Conservation (phyloP, 1,140 invertebrate genomes). For the Pollicipes pollicipes region DNA sequence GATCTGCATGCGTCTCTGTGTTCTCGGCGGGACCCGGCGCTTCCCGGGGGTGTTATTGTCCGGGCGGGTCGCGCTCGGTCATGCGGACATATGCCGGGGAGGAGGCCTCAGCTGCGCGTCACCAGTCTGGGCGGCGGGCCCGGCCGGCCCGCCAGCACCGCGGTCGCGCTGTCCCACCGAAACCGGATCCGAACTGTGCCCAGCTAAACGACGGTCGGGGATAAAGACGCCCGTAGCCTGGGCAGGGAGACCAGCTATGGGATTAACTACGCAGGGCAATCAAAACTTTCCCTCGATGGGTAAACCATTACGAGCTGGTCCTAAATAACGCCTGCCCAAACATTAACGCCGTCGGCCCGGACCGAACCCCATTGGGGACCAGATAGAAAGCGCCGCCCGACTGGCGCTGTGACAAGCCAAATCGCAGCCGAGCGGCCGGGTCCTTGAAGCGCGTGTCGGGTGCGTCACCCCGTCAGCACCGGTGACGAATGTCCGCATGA, state of each 20-base stretch:
- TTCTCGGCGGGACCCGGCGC: background rate
- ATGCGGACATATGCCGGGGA: too few species aligned
- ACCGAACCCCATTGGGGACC: background rate
- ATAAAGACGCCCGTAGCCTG: background rate
- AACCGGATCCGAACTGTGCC: too few species aligned
- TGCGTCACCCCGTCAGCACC: too few species aligned
- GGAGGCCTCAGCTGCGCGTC: too few species aligned
- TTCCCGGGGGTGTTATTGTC: too few species aligned
- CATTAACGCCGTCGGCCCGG: background rate
- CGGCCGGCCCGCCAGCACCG: too few species aligned
- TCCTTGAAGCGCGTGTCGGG: too few species aligned
- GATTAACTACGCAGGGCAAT: background rate
- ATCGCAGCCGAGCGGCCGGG: background rate
- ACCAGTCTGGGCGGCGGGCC: too few species aligned
- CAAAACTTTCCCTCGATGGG: background rate
- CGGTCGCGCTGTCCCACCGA: too few species aligned
- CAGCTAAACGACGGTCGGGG: too few species aligned
- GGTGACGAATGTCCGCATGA: too few species aligned
- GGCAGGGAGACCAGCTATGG: too few species aligned
- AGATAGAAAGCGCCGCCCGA: background rate
- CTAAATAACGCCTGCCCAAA: background rate
- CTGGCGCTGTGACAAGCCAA: background rate
- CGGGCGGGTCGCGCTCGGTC: background rate
- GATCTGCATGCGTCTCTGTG: background rate
- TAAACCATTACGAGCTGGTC: background rate